Evolutionary conservation across 2,797 vertebrate genomes (phyloP), one percentile per base, ranked within the genome.

Genomic region (Sebastes glaucus): DNA sequence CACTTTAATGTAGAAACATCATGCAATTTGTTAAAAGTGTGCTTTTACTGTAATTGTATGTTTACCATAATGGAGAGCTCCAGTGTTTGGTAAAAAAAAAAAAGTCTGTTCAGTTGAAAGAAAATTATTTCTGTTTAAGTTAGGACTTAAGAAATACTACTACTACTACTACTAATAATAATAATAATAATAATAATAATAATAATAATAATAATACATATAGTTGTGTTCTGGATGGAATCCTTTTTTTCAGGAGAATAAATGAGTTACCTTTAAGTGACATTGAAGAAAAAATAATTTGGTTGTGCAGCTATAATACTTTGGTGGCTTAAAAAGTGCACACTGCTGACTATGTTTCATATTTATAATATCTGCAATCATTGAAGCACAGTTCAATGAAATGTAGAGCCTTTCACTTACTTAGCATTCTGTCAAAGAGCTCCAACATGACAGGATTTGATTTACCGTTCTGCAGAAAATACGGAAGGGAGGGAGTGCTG

Each of bases 351-450:
- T 49, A 2, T 33, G 57, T 65, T 55, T 75, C 52, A 72, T 55
- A 70, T 80, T 82, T 62, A 8, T 22, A 74, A 71, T 67, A 82
- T 77, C 18, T 74, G 38, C 71, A 88, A 56, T 82, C 57, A 70
- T 20, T 56, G 65, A 78, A 70, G 60, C 64, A 71, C 28, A 53
- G 62, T 68, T 86, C 71, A 74, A 20, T 82, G 71, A 85, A 79
- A 90, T 59, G 53, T 42, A 28, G 71, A 71, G 57, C 63, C 53
- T 81, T 89, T 81, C 53, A 85, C 67, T 81, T 81, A 74, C 85
- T 91, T 88, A 82, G 85, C 87, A 89, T 91, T 89, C 81, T 81
- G 86, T 90, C 85, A 90, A 77, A 84, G 74, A 74, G 77, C 62
- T 74, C 6, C 66, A 69, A 66, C 56, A 82, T 82, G 82, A 85